These are phyloP conservation scores for Vicugna pacos DNA, from an alignment of 2,113 vertebrate species.

Conservation along the genomic window DNA sequence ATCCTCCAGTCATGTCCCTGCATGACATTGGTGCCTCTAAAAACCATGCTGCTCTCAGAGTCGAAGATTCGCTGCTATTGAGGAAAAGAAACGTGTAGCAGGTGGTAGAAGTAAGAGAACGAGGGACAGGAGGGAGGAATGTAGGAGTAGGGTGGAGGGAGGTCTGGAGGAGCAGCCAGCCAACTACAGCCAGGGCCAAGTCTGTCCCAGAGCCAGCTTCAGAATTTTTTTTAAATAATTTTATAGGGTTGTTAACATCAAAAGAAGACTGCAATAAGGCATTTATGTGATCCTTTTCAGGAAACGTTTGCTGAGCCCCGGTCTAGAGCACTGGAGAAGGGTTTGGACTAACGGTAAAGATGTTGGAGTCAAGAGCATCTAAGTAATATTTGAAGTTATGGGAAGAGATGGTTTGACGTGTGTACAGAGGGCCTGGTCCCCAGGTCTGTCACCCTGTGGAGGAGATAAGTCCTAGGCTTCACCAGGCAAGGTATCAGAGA, in stretches of 20 bases:
- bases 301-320: neutral
- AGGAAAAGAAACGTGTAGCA: neutral
- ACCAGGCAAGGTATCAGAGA: neutral
- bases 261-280: neutral
- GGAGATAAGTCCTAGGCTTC: neutral
- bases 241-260: neutral
- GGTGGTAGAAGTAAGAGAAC: neutral
- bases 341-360: neutral
- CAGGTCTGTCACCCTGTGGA: neutral
- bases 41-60: neutral
- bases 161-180: neutral
- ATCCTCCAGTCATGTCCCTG: no score
- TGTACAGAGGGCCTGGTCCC: neutral
- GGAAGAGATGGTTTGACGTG: neutral
- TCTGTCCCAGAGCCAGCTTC: neutral
- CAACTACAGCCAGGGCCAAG: neutral
- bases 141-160: neutral
- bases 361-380: neutral
- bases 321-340: neutral
- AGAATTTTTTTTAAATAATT: neutral
- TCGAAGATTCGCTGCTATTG: neutral
- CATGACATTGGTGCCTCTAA: neutral
- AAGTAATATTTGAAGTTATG: neutral
- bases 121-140: neutral
- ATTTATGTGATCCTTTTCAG: neutral